A percentile compares a stretch with the other conserved stretches of the same genome.
Evolutionary conservation across 2,888 invertebrate genomes (phyloP).

Genomic region (Eristalis arbustorum): DNA sequence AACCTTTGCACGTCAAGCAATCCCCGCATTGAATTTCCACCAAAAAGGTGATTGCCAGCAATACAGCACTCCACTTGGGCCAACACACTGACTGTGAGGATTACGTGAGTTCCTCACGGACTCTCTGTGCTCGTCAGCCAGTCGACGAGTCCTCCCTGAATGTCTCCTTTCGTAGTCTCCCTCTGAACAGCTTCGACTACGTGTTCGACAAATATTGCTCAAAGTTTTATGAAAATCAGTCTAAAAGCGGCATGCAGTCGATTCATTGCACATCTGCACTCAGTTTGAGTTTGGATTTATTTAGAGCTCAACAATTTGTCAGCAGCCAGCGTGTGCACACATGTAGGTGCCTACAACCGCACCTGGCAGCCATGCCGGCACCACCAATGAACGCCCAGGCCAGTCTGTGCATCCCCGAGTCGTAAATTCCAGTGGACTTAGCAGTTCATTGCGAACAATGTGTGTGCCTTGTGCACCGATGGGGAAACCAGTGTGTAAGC

Average conservation of each 20-base stretch:
- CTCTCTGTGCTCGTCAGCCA: neutral
- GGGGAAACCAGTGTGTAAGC: no score
- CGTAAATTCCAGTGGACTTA: conserved; percentile 46
- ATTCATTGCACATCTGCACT: neutral
- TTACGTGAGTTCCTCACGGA: neutral
- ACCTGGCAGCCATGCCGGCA: neutral
- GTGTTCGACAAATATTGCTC: neutral
- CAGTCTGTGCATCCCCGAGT: conserved; percentile 7
- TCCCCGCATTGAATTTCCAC: neutral
- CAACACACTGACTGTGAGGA: neutral
- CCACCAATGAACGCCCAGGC: conserved; percentile 25
- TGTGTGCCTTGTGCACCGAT: conserved; percentile 18
- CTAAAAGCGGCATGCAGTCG: neutral
- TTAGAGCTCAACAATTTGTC: conserved; percentile 52
- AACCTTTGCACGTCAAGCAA: neutral
- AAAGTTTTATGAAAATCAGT: neutral
- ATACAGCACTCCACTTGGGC: neutral
- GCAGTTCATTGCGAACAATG: conserved; percentile 9
- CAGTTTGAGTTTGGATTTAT: conserved; percentile 7
- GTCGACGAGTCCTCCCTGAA: neutral
- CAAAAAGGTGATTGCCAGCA: neutral
- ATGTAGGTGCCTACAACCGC: neutral
- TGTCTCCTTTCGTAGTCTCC: neutral
- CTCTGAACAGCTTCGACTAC: neutral
- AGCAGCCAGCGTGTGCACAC: neutral